phyloP scores from a whole-genome alignment of 1,140 invertebrate genomes.

The Diorhabda carinulata region DNA sequence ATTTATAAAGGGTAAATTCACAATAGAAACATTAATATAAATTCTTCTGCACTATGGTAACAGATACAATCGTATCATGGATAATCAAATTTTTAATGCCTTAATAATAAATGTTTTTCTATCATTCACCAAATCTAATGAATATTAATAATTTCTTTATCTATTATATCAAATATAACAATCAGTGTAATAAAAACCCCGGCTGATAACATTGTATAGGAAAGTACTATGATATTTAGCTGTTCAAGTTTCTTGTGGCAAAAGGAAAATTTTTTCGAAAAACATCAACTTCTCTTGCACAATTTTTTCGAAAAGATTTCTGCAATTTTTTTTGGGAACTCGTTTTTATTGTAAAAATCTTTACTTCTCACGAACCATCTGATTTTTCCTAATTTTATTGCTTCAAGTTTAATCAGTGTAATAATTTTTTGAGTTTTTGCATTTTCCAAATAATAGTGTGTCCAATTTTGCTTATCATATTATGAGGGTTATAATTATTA shows the following conservation, averaged over 20 bases:
- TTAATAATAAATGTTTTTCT: too few species aligned
- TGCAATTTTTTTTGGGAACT: not conserved
- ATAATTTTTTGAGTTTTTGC: slow-evolving; percentile 25
- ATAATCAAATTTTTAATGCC: too few species aligned
- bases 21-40: too few species aligned
- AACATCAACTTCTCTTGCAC: slow-evolving; percentile 1
- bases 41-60: too few species aligned
- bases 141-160: too few species aligned
- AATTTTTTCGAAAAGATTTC: slow-evolving; percentile 14
- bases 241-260: not conserved
- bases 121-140: too few species aligned
- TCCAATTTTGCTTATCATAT: slow-evolving; percentile 42
- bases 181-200: too few species aligned
- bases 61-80: too few species aligned
- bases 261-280: slow-evolving; percentile 8
- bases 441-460: slow-evolving; percentile 40
- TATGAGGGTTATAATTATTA: slow-evolving; percentile 44
- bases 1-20: too few species aligned
- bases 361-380: slow-evolving; percentile 3
- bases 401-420: not conserved
- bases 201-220: too few species aligned
- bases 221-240: too few species aligned
- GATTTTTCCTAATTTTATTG: not conserved
- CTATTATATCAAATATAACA: too few species aligned
- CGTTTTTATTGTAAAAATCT: not conserved